Base-by-base conservation (phyloP, 2,888 invertebrate genomes). In the Pantelozetes paolii region DNA sequence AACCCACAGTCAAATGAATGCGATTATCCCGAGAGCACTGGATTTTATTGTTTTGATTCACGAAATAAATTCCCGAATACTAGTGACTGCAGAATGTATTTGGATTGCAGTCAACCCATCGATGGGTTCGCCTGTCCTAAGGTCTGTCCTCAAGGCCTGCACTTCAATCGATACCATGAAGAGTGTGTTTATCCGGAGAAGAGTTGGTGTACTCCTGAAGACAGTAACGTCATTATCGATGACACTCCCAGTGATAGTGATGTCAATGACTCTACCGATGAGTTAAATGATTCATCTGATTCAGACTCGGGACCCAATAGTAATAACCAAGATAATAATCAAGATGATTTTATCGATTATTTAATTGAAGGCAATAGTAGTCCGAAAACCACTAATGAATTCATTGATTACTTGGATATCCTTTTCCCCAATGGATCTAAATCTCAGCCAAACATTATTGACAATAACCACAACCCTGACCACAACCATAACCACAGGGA, bases 61-160 rank as follows among this genome's bases (percentile, higher is more conserved):
- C 9, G 23, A 32, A 59, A 59, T 32, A 59, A 59, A 32, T 59
- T 59, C 32, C 59, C 59, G 6, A 59, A 59, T 13, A 30, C 59
- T 59, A 18, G 28, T 32, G 59, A 59, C 32, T 59, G 59, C 23
- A 2, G 32, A 3, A 32, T 59, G 59, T 59, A 59, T 59, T 59
- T 59, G 28, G 59, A 59, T 32, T 59, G 59, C 26, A 32, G 32
- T 32, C 28, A 32, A 59, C 32, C 59, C 5, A 30, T 59, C 3
- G 2, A 30, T 8, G 59, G 59, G 5, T 59, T 30, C n/a, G 59
- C 59, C 59, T 59, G 59, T 59, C 59, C 59, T 23, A 26, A 28
- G 28, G 15, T n/a, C 3, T 59, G 59, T 32, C 59, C 59, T n/a
- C 18, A 30, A 15, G n/a, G 18, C 1, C 59, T 59, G 1, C n/a